Base-by-base conservation (phyloP, 1,140 invertebrate species). In the Aphaenogaster rudis region DNA sequence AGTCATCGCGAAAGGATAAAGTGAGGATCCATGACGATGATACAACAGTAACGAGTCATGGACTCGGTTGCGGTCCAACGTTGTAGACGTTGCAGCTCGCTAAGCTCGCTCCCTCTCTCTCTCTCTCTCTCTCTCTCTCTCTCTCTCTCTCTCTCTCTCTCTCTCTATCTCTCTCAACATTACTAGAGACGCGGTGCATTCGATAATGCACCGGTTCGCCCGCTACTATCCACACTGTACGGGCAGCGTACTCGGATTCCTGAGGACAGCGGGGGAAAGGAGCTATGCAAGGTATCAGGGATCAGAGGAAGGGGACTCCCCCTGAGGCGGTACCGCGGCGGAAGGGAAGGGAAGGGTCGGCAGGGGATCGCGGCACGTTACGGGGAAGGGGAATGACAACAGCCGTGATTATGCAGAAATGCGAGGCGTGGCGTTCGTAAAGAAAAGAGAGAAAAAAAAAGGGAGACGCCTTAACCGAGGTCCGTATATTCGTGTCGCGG, bases 321-420 rank as follows among this genome's bases (percentile, higher is more conserved):
- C 9, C 48, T 50, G 21, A 48, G 45, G 39, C 39, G 21, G 54
- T 39, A 71, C 64, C 64, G 6, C 28, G 28, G 45, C 33, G 61
- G 79, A 57, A 45, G 79, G 59, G 79, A 52, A 71, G 66, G 21
- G 50, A 36, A 28, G 28, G 28, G 28, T 28, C 13, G 48, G 45
- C 3, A n/a, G 2, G 67, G 11, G 28, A 28, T 28, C 6, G 63
- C 7, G 63, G 63, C 17, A 66, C 17, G 61, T 36, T 28, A 28
- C 17, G 57, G 36, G 52, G 72, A 42, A 80, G 84, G 88, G 79
- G 88, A 90, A 91, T 92, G 90, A 90, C 86, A 91, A 91, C 87
- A 90, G 86, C 81, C 81, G 88, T 90, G 91, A 94, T 93, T 93
- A 94, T 93, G 93, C 92, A 94, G 90, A 94, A 94, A 94, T 93